Conservation (phyloP, 2,888 invertebrate species). For the Poecilobothrus nobilitatus region DNA sequence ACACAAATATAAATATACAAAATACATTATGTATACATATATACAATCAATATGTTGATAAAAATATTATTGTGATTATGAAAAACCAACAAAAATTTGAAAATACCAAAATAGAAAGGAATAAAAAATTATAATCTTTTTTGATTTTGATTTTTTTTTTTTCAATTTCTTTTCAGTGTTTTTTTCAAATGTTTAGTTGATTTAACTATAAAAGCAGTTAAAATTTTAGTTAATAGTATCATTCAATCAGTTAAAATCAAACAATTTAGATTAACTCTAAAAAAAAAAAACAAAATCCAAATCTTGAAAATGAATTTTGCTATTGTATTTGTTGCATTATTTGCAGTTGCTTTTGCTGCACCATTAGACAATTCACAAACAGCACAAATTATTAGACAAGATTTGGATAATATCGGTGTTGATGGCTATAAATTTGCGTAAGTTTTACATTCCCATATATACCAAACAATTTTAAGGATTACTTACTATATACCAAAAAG, state of each 20-base stretch:
- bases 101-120: too few relatives aligned
- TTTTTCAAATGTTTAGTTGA: too few relatives aligned
- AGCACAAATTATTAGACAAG: conserved; percentile 50
- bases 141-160: too few relatives aligned
- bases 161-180: too few relatives aligned
- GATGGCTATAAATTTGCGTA: conserved; percentile 53
- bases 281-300: neutral
- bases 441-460: conserved; percentile 25
- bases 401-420: conserved; percentile 45
- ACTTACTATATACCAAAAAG: too few relatives aligned
- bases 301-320: conserved; percentile 30
- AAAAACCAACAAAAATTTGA: too few relatives aligned
- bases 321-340: conserved; percentile 41
- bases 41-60: too few relatives aligned
- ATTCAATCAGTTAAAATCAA: neutral
- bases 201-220: neutral
- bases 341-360: conserved; percentile 39
- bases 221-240: neutral
- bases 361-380: conserved; percentile 45
- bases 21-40: too few relatives aligned
- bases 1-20: too few relatives aligned
- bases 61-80: too few relatives aligned
- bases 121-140: too few relatives aligned
- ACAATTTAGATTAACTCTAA: neutral
- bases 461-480: neutral